Base-by-base conservation (phyloP, 2,797 vertebrate genomes). In the Ciconia nigra region DNA sequence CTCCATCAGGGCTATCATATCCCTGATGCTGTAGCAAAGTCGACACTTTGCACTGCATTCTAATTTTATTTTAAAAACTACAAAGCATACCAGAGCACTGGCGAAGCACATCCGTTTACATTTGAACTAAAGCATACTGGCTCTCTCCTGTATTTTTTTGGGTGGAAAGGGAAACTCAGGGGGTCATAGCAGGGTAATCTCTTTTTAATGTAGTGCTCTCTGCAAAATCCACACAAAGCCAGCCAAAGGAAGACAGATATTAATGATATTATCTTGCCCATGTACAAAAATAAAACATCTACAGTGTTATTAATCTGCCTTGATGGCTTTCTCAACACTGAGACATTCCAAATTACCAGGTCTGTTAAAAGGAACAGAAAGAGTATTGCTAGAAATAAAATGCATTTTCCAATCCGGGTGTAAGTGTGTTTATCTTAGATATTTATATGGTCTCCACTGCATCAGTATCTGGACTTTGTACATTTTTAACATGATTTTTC, bases 201-300 rank as follows among this genome's bases (percentile, higher is more conserved):
- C 69, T 97, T 96, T 97, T 97, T 96, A 97, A 97, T 96, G 82
- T 29, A 97, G 72, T 95, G 49, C 83, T 93, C 88, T 81, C 72
- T 91, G 83, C 72, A 96, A 94, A 96, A 94, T 29, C 92, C 83
- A 90, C 78, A 84, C 2, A 3, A 49, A 92, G 25, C 18, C 79
- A 86, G 86, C 87, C 93, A 95, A 55, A 69, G 76, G 15, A 49
- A 91, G 92, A 94, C 91, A 96, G 88, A 93, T 94, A 97, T 94
- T 96, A 94, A 97, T 96, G 87, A 69, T n/a, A 72, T 51, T 96
- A 92, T 80, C 86, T 82, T 93, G 72, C 77, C 74, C 83, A 63
- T 25, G 26, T 77, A 74, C 7, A 79, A 93, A 94, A 96, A 74
- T 81, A 90, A 86, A 92, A 74, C 35, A 76, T 76, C 29, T 51